These are phyloP conservation scores for Paramisgurnus dabryanus DNA, from an alignment of 2,113 vertebrate genomes.

Conservation along the genomic window DNA sequence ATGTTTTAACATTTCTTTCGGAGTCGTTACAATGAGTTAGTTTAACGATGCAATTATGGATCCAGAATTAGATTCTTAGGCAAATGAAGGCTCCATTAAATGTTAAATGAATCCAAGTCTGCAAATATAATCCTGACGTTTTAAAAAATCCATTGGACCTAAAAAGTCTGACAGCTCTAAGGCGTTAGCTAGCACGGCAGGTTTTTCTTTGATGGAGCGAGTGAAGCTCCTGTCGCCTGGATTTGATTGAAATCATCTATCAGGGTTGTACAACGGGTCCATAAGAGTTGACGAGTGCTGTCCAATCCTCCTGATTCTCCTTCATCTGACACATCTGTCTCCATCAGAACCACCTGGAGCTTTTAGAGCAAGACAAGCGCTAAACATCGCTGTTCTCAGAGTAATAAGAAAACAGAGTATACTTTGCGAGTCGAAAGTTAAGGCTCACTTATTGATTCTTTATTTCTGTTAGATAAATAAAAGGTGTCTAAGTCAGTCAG, in stretches of 20 bases:
- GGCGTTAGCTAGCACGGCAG: background rate
- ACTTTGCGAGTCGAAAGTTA: too few relatives aligned
- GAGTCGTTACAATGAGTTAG: constrained; percentile 56
- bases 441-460: too few relatives aligned
- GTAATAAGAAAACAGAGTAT: background rate
- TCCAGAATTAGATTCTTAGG: constrained; percentile 6
- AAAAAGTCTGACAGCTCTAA: background rate
- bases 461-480: too few relatives aligned
- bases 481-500: too few relatives aligned
- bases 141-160: background rate
- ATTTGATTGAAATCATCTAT: constrained; percentile 14
- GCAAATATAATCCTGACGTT: background rate
- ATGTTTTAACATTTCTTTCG: constrained; percentile 39
- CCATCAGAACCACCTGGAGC: background rate
- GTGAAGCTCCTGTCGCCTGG: background rate
- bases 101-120: constrained; percentile 15
- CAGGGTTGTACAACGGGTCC: constrained; percentile 1
- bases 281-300: constrained; percentile 27
- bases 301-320: background rate
- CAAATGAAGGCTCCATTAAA: constrained; percentile 20
- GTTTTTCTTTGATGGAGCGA: background rate
- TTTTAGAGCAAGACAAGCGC: background rate
- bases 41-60: constrained; percentile 26
- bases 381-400: background rate
- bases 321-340: background rate